These are phyloP conservation scores for Neodiprion lecontei DNA, from an alignment of 1,140 invertebrate species.

Conservation along the genomic window DNA sequence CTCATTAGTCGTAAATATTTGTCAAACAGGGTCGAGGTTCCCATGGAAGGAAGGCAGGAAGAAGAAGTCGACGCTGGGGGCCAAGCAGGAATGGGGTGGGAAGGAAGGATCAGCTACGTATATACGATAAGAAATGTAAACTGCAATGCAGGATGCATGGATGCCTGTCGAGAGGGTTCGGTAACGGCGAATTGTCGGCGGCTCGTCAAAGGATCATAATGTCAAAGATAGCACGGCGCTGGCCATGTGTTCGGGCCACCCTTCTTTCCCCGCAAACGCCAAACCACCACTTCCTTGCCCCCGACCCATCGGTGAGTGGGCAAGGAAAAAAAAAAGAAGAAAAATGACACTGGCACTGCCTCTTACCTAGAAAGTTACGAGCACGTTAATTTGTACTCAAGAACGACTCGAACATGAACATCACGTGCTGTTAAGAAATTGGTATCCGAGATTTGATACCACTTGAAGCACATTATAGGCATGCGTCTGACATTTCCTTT, in stretches of 20 bases:
- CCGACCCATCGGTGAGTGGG: background rate
- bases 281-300: background rate
- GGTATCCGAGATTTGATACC: no score
- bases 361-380: slow-evolving; percentile 1
- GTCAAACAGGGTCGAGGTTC: background rate
- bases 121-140: slow-evolving; percentile 2
- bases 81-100: background rate
- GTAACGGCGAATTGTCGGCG: slow-evolving; percentile 3
- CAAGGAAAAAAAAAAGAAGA: background rate
- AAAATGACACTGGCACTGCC: background rate
- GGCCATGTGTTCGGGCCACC: background rate
- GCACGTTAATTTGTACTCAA: slow-evolving; percentile 2
- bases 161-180: background rate
- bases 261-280: background rate
- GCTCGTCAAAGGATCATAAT: slow-evolving; percentile 3
- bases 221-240: background rate
- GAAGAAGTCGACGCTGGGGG: background rate
- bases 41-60: background rate
- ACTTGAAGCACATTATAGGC: no score
- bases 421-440: background rate
- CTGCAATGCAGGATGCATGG: slow-evolving; percentile 4
- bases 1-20: background rate
- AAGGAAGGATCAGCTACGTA: background rate
- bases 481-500: no score
- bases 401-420: background rate